Evolutionary conservation across 2,888 invertebrate genomes (phyloP), one percentile per base, ranked within the genome.

Genomic region (Teleiodes luculella): DNA sequence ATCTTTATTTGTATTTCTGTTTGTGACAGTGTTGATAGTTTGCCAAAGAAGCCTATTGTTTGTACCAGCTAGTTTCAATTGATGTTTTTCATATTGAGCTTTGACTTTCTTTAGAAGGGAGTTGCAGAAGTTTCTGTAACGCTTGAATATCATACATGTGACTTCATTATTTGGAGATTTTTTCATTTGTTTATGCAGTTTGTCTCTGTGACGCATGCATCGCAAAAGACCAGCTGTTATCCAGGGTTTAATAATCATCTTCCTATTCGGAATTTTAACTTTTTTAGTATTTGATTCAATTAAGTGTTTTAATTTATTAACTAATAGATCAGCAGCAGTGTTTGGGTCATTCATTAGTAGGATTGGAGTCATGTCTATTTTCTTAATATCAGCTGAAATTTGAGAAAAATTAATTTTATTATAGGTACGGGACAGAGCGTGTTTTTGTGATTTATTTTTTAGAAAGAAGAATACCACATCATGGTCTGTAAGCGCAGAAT

Each of bases 71-170:
- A 14, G 28, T 18, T 28, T 11, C 3, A 54, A 14, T 37, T 54
- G 30, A 4, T 36, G 3, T 36, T 18, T 33, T 36, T 59, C 55
- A 39, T 55, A 59, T 1, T 37, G 20, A 13, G 24, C 20, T 48
- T 59, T 59, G 5, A 52, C 1, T n/a, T 41, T 57, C 53, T 55
- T 59, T 6, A 49, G 1, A 5, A 20, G 2, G 2, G 2, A 3
- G 13, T 35, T 36, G 14, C 35, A 36, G 13, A 20, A 49, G 10
- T 49, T 49, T 8, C 48, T 13, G 18, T 47, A 47, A 11, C 47
- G 24, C 10, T 10, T 4, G n/a, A 10, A 33, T n/a, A 14, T 47
- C 1, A 35, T 36, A 35, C 31, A 35, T 1, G 36, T 13, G 5
- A n/a, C 36, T 36, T 49, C 24, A 36, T 49, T 36, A 1, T 49